Base-by-base conservation (phyloP, 1,140 invertebrate species). In the Tribolium castaneum region DNA sequence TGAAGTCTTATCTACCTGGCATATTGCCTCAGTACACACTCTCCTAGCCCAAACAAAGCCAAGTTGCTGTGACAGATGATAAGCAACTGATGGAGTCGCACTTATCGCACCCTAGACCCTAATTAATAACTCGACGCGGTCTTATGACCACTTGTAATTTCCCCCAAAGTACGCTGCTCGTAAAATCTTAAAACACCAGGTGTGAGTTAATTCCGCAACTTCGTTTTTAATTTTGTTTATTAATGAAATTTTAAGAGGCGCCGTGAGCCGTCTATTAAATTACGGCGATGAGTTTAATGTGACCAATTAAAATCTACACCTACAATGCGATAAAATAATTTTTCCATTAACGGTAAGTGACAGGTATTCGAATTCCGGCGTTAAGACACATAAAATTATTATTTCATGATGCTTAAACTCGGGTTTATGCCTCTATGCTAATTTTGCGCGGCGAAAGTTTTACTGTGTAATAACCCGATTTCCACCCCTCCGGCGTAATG, bases 1-100 rank as follows among this genome's bases (percentile, higher is more conserved):
- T 45, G 30, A 39, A 59, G 73, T 59, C 51, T 75, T 75, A 75
- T 75, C 73, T 75, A 75, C 73, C 73, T 75, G 73, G 52, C 73
- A 75, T 16, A 39, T 50, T 74, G 72, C 50, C 72, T 52, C 12
- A 34, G 72, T 74, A 25, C 34, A 51, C 70, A 51, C 49, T 54
- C 34, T 56, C 16, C 14, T 9, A 54, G 56, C 34, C 16, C 13
- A 75, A 75, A 75, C 73, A 75, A 75, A 75, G 73, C 73, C 16
- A 12, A 54, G 30, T 59, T 25, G 51, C 19, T 74, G 54, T 74
- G 72, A 74, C 30, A 59, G 73, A 35, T 75, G 73, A 75, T 75
- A 75, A 75, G 52, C 25, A 54, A 45, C 51, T 75, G 73, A 75
- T 75, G 59, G 30, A n/a, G 59, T 66, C 30, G 16, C 25, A 30